Evolutionary conservation across 2,888 invertebrate species (phyloP).

Genomic region (Pristionchus mayeri): DNA sequence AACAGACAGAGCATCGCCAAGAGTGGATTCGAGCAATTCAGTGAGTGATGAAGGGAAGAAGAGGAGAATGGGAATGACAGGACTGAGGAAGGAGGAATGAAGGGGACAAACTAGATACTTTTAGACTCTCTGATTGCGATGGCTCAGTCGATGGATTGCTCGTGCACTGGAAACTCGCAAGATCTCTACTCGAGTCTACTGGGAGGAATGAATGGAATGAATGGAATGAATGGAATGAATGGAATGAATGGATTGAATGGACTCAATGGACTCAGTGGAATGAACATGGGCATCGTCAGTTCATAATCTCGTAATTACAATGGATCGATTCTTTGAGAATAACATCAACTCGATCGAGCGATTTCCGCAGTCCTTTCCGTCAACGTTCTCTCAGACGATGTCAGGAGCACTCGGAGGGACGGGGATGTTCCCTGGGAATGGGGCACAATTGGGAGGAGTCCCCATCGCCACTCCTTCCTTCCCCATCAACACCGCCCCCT

Average conservation of each 20-base stretch:
- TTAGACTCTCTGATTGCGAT: slow-evolving; percentile 71
- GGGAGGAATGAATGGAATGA: slow-evolving; percentile 51
- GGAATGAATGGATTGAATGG: slow-evolving; percentile 40
- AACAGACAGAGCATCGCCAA: slow-evolving; percentile 61
- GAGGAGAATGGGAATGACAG: neutral
- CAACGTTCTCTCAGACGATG: slow-evolving; percentile 44
- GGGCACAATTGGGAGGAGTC: slow-evolving; percentile 43
- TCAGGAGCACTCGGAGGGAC: slow-evolving; percentile 44
- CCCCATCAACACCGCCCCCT: slow-evolving; percentile 38
- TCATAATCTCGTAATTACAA: too few relatives aligned
- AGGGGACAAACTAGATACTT: slow-evolving; percentile 36
- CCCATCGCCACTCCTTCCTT: slow-evolving; percentile 38
- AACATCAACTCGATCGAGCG: slow-evolving; percentile 8
- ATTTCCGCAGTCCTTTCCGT: slow-evolving; percentile 47
- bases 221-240: neutral
- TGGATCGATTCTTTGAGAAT: neutral
- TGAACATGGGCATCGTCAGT: slow-evolving; percentile 5
- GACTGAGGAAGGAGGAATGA: neutral
- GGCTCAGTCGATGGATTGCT: slow-evolving; percentile 73
- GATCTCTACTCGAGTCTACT: slow-evolving; percentile 51
- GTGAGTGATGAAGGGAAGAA: slow-evolving; percentile 55
- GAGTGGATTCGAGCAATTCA: slow-evolving; percentile 72
- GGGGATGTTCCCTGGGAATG: slow-evolving; percentile 40
- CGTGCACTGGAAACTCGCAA: slow-evolving; percentile 61
- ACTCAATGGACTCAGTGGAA: slow-evolving; percentile 26